Conservation (phyloP, 2,113 vertebrate species). For the Cygnus atratus region DNA sequence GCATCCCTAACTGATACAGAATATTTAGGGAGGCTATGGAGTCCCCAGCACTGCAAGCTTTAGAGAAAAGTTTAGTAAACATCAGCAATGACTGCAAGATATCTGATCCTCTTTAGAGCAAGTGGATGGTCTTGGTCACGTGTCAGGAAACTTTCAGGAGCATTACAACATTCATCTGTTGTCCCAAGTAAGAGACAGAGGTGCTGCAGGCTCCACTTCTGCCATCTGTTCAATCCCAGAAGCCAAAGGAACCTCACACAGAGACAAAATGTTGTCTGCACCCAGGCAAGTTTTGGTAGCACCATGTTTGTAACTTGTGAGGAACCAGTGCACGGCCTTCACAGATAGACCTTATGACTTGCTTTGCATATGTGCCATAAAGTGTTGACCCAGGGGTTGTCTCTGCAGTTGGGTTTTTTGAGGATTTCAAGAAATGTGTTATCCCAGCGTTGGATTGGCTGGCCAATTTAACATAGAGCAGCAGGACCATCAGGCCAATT, state of each 20-base stretch:
- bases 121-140: background rate
- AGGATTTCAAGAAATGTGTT: background rate
- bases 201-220: background rate
- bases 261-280: background rate
- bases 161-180: background rate
- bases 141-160: background rate
- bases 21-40: background rate
- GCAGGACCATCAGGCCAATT: background rate
- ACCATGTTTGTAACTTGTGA: background rate
- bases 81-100: background rate
- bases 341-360: background rate
- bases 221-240: background rate
- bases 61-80: background rate
- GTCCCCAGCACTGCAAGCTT: background rate
- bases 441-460: background rate
- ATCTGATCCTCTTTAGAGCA: background rate
- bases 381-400: background rate
- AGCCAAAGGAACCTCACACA: background rate
- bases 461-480: background rate
- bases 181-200: background rate
- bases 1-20: background rate
- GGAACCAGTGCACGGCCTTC: background rate
- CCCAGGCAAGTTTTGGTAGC: background rate
- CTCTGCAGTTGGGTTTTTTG: background rate
- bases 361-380: background rate